Evolutionary conservation across 2,888 invertebrate genomes (phyloP).

Genomic region (Mesoligia furuncula): DNA sequence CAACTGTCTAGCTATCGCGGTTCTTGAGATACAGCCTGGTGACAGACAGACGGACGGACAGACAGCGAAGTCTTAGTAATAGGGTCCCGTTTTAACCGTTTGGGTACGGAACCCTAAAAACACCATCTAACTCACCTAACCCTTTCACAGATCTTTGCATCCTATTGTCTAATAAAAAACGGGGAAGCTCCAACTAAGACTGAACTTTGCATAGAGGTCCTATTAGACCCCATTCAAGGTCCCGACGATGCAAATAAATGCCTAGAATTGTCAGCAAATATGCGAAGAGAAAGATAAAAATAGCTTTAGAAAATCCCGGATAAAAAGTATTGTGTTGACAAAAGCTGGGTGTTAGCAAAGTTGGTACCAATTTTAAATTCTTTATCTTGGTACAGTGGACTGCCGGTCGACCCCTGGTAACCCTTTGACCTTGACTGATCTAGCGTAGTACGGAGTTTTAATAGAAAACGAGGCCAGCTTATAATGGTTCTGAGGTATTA

Average conservation of each 20-base stretch:
- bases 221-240: slow-evolving; percentile 36
- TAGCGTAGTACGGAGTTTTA: too few relatives aligned
- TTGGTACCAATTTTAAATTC: not conserved
- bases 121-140: not conserved
- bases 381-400: not conserved
- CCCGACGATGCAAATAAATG: slow-evolving; percentile 51
- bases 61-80: too few relatives aligned
- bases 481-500: too few relatives aligned
- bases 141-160: slow-evolving; percentile 33
- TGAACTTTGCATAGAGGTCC: slow-evolving; percentile 58
- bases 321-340: slow-evolving; percentile 22
- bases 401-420: not conserved
- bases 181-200: slow-evolving; percentile 49
- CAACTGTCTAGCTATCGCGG: too few relatives aligned
- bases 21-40: too few relatives aligned
- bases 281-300: slow-evolving; percentile 48
- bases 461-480: too few relatives aligned
- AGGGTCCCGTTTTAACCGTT: too few relatives aligned
- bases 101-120: too few relatives aligned
- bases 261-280: slow-evolving; percentile 62
- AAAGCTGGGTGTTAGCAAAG: not conserved
- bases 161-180: slow-evolving; percentile 53
- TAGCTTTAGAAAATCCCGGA: slow-evolving; percentile 23
- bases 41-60: too few relatives aligned
- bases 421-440: too few relatives aligned